A percentile compares a stretch with the other conserved stretches of the same genome.
These are phyloP conservation scores for Galaxea fascicularis DNA, from an alignment of 92 coral and sea anemone genomes.

Conservation along the genomic window DNA sequence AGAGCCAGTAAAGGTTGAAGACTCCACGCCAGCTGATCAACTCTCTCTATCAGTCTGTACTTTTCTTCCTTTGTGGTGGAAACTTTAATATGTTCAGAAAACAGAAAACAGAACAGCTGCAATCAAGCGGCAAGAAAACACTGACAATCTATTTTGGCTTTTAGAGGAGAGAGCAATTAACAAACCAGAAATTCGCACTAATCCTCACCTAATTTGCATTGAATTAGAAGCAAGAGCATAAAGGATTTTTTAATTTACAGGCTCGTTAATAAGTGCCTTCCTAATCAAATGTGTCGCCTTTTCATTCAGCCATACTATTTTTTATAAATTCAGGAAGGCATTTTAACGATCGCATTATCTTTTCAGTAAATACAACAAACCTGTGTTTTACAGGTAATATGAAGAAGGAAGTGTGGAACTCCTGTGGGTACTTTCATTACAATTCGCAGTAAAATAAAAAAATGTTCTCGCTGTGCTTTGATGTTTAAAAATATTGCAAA, in stretches of 20 bases:
- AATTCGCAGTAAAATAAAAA: neutral
- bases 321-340: neutral
- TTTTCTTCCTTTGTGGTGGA: neutral
- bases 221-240: conserved; percentile 3
- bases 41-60: neutral
- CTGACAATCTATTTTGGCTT: neutral
- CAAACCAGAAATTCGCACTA: conserved; percentile 4
- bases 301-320: conserved; percentile 17
- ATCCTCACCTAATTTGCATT: conserved; percentile 25
- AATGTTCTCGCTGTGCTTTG: too few relatives aligned
- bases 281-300: neutral
- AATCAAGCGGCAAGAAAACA: conserved; percentile 3
- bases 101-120: conserved; percentile 28
- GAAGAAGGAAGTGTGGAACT: neutral
- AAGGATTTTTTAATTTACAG: conserved; percentile 28
- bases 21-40: neutral
- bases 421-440: neutral
- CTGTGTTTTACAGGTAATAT: neutral
- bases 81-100: conserved; percentile 20
- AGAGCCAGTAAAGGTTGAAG: neutral
- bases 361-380: neutral
- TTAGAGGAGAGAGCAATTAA: conserved; percentile 4
- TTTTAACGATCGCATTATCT: neutral
- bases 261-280: neutral
- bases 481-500: too few relatives aligned